Percentiles rank a stretch among this genome's conserved stretches.
Evolutionary conservation across 2,888 invertebrate species (phyloP).

Genomic region (Magallana nippona): DNA sequence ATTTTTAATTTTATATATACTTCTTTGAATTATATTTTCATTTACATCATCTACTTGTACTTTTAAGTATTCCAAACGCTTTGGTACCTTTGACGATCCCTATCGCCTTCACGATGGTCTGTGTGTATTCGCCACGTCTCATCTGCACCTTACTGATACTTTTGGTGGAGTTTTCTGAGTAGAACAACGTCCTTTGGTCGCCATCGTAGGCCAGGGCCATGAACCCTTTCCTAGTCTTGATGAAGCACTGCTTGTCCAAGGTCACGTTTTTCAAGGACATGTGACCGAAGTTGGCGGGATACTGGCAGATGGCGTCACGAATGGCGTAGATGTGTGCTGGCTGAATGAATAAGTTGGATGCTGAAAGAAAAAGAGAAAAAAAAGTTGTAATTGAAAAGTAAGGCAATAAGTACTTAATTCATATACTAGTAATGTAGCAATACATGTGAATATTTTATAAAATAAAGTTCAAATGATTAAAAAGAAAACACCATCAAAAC

Average conservation of each 20-base stretch:
- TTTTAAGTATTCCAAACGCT: no score
- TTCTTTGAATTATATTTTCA: no score
- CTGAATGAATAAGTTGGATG: slow-evolving; percentile 80
- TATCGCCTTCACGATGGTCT: slow-evolving; percentile 71
- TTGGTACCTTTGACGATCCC: slow-evolving; percentile 73
- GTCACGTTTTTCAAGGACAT: slow-evolving; percentile 73
- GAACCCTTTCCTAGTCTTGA: slow-evolving; percentile 82
- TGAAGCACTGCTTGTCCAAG: slow-evolving; percentile 81
- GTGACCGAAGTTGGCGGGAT: slow-evolving; percentile 76
- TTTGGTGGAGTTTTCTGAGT: slow-evolving; percentile 72
- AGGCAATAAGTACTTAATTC: no score
- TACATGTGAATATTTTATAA: no score
- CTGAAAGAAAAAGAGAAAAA: slow-evolving; percentile 71
- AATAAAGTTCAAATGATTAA: no score
- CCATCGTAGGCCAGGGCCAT: slow-evolving; percentile 71
- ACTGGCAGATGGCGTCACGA: slow-evolving; percentile 77
- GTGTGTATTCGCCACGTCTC: slow-evolving; percentile 64
- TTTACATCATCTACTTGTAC: no score
- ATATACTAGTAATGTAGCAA: no score
- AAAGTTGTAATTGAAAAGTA: no score
- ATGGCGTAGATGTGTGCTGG: slow-evolving; percentile 74
- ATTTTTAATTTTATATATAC: no score
- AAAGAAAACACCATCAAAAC: no score
- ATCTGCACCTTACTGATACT: slow-evolving; percentile 72
- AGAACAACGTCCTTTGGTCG: slow-evolving; percentile 68